Evolutionary conservation across 2,113 vertebrate genomes (phyloP).

Genomic region (Serilophus lunatus): DNA sequence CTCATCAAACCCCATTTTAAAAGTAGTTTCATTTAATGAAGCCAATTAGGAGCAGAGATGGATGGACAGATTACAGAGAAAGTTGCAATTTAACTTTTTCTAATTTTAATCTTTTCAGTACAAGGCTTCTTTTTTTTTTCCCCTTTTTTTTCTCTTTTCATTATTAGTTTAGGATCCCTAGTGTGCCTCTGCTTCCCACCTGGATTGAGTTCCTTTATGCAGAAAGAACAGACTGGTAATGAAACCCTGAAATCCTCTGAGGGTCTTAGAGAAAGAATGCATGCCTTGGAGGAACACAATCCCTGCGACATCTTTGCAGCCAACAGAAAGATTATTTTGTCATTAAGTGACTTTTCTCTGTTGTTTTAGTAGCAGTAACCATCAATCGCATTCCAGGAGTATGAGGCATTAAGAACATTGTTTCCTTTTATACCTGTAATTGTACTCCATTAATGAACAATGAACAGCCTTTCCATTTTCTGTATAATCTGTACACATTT

Average conservation of each 20-base stretch:
- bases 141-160: not conserved
- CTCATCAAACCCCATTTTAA: not conserved
- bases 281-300: not conserved
- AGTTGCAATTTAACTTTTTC: not conserved
- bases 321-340: not conserved
- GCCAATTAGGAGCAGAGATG: not conserved
- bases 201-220: not conserved
- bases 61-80: not conserved
- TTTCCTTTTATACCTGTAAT: slow-evolving; percentile 12
- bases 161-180: not conserved
- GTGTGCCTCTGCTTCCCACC: not conserved
- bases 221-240: not conserved
- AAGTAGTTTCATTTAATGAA: not conserved
- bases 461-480: not conserved
- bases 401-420: not conserved
- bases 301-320: not conserved
- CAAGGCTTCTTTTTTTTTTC: not conserved
- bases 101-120: not conserved
- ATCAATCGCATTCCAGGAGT: not conserved
- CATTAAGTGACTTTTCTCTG: slow-evolving; percentile 3
- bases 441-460: not conserved
- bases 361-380: not conserved
- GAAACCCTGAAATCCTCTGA: not conserved
- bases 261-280: not conserved
- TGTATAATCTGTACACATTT: not conserved